Base-by-base conservation (phyloP, 1,140 invertebrate species). In the Lordiphosa collinella region DNA sequence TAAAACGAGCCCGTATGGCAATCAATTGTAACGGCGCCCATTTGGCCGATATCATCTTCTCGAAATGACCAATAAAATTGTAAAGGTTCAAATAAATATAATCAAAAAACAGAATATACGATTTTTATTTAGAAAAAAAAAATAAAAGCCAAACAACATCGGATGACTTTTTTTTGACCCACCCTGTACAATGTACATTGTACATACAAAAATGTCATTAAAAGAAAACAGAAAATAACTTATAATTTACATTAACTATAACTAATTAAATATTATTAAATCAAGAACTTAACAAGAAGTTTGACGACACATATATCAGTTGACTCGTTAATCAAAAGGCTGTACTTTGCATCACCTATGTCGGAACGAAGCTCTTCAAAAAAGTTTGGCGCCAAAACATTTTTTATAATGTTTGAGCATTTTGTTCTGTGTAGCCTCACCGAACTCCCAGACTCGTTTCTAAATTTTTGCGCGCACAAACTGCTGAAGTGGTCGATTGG, bases 221-320 rank as follows among this genome's bases (percentile, higher is more conserved):
- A 10, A 43, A 43, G 25, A 22, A 22, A 22, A 43, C 16, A 43
- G 11, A 43, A 22, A 29, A 14, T 43, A 43, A 43, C 16, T 13
- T n/a, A 43, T 29, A 43, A 22, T 36, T 36, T 18, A n/a, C n/a
- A n/a, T n/a, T n/a, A 44, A n/a, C 18, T 10, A 44, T 7, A 22
- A 44, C 18, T 22, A 44, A 44, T 44, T 48, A 31, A 25, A 44
- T 44, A 14, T 11, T 44, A 31, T 11, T 16, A 48, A 32, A 48
- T 31, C 32, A 9, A 32, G 11, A 32, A 48, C 31, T 35, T 49
- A 49, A 32, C 29, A 13, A 49, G 10, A 22, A 49, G 29, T 36
- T 49, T 49, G 13, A 35, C 35, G 18, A 49, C 18, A 35, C 34
- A 35, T 49, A 49, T 50, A 36, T 36, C 31, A 35, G 48, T 36